Percentiles rank a stretch among this genome's conserved stretches.
Evolutionary conservation across 1,140 invertebrate species (phyloP).

Genomic region (Danaus melanippus): DNA sequence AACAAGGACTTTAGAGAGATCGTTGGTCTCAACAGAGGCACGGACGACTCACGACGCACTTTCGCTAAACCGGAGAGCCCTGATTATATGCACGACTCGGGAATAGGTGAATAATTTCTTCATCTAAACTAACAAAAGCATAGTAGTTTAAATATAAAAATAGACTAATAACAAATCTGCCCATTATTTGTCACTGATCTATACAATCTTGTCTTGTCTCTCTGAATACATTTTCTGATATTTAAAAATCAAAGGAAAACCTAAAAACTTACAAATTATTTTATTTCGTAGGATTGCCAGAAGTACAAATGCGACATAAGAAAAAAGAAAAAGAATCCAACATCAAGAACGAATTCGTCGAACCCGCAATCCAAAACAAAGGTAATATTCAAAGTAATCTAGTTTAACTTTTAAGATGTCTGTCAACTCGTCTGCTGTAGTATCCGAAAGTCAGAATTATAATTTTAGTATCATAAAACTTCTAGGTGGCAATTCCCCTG

Average conservation of each 20-base stretch:
- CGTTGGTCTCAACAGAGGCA: slow-evolving; percentile 57
- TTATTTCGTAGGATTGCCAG: slow-evolving; percentile 48
- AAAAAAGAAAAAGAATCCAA: slow-evolving; percentile 52
- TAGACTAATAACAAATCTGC: too few species aligned
- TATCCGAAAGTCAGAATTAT: too few species aligned
- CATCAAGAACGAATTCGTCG: slow-evolving; percentile 52
- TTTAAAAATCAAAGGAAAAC: too few species aligned
- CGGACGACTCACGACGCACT: slow-evolving; percentile 55
- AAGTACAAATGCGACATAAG: slow-evolving; percentile 62
- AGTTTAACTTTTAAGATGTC: too few species aligned
- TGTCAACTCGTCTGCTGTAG: too few species aligned
- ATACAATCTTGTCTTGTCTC: too few species aligned
- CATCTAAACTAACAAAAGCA: slow-evolving; percentile 1
- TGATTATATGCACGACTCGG: slow-evolving; percentile 71
- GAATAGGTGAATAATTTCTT: slow-evolving; percentile 52
- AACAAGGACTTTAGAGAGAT: slow-evolving; percentile 64
- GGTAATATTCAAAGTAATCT: too few species aligned
- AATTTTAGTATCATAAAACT: too few species aligned
- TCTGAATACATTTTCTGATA: too few species aligned
- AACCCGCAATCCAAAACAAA: slow-evolving; percentile 51
- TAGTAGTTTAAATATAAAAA: background rate
- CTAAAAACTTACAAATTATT: slow-evolving; percentile 6
- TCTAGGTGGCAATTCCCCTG: slow-evolving; percentile 69
- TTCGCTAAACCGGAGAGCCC: slow-evolving; percentile 64
- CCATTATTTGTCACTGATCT: too few species aligned